phyloP scores from a whole-genome alignment of 2,888 invertebrate species.

The Liopterus haemorrhoidalis region DNA sequence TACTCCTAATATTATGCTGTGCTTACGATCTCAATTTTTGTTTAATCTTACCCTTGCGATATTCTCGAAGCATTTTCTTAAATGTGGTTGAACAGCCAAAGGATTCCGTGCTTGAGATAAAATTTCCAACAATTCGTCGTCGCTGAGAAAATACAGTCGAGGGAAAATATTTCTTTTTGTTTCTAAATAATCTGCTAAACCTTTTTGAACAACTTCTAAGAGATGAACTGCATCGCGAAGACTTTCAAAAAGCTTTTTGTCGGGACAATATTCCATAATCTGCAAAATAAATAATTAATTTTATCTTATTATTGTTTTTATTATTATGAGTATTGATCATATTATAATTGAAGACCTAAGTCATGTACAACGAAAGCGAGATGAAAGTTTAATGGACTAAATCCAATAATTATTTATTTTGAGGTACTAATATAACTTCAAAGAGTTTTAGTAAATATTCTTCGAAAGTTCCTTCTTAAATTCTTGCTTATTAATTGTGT shows the following conservation, averaged over 20 bases:
- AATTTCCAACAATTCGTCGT: constrained; percentile 76
- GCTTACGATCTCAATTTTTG: too few species aligned
- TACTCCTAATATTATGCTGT: too few species aligned
- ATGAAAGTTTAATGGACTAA: background rate
- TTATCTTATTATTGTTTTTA: constrained; percentile 4
- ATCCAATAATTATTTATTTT: too few species aligned
- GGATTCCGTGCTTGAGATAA: constrained; percentile 74
- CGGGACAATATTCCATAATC: constrained; percentile 61
- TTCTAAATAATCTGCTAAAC: constrained; percentile 72
- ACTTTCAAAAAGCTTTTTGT: constrained; percentile 60
- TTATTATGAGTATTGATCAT: background rate
- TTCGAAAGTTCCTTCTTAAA: too few species aligned
- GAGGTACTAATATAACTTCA: too few species aligned
- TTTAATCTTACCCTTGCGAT: constrained; percentile 53
- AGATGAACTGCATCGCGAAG: constrained; percentile 63
- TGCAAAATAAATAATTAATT: constrained; percentile 39
- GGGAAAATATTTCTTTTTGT: constrained; percentile 70
- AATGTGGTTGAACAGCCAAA: constrained; percentile 69
- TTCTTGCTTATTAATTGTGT: too few species aligned
- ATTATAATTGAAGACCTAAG: too few species aligned
- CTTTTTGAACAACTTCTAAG: constrained; percentile 67
- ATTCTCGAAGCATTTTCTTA: constrained; percentile 79
- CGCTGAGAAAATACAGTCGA: constrained; percentile 74
- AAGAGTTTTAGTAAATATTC: too few species aligned
- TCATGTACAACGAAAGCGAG: too few species aligned